Percentiles rank a stretch among this genome's conserved stretches.
Evolutionary conservation across 2,113 vertebrate genomes (phyloP).

Genomic region (Pseudonaja textilis): DNA sequence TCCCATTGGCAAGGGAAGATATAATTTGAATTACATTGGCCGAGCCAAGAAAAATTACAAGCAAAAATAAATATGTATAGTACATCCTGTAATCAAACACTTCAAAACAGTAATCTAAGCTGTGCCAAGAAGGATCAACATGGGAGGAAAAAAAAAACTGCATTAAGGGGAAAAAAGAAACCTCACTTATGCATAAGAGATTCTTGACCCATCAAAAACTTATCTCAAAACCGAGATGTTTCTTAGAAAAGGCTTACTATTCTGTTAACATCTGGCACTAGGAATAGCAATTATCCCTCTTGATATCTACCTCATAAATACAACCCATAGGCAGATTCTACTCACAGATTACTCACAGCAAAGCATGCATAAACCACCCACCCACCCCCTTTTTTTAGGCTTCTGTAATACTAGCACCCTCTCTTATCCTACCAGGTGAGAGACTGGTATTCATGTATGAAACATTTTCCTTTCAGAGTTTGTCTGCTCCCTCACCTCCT

Average conservation of each 20-base stretch:
- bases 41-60: conserved; percentile 47
- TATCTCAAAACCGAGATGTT: conserved; percentile 30
- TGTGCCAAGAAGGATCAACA: conserved; percentile 39
- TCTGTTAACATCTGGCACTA: not conserved
- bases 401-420: not conserved
- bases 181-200: not conserved
- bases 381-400: not conserved
- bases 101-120: conserved; percentile 28
- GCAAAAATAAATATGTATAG: conserved; percentile 22
- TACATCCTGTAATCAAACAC: conserved; percentile 46
- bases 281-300: not conserved
- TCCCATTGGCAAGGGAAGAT: conserved; percentile 43
- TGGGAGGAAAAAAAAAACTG: conserved; percentile 14
- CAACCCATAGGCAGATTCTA: not conserved
- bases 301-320: not conserved
- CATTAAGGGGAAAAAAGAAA: not conserved
- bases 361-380: conserved; percentile 30
- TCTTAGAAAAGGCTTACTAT: not conserved
- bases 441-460: conserved; percentile 52
- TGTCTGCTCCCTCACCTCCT: not conserved
- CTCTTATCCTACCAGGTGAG: conserved; percentile 16
- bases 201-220: conserved; percentile 18
- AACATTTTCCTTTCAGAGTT: conserved; percentile 41
- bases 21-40: conserved; percentile 52
- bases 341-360: not conserved